A percentile compares a stretch with the other conserved stretches of the same genome.
These are phyloP conservation scores for Burhinus bistriatus DNA, from an alignment of 2,113 vertebrate species.

Conservation along the genomic window DNA sequence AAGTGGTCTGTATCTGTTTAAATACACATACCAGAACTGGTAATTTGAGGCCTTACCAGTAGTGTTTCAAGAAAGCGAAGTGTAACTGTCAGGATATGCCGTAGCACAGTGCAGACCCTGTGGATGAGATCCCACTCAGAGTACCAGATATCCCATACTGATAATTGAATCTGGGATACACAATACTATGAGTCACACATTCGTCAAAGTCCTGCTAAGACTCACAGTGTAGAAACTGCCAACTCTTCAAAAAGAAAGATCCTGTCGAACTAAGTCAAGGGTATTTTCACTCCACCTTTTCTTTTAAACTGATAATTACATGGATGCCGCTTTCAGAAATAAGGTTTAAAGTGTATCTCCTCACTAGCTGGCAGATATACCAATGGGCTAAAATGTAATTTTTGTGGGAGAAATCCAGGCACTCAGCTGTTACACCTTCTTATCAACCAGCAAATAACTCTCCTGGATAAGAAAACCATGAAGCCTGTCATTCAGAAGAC, in stretches of 20 bases:
- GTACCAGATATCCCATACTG: not conserved
- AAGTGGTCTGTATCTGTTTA: not conserved
- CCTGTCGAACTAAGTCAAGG: not conserved
- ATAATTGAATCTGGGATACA: not conserved
- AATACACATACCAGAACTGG: not conserved
- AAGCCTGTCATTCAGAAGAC: not conserved
- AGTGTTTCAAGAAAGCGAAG: not conserved
- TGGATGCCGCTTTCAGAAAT: not conserved
- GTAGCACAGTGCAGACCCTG: rapidly evolving
- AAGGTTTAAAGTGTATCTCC: not conserved
- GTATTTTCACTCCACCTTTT: not conserved
- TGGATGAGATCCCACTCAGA: not conserved
- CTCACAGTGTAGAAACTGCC: not conserved
- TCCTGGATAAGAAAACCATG: not conserved
- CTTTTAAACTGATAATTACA: not conserved
- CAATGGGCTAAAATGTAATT: not conserved
- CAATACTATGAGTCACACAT: not conserved
- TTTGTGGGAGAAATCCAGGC: not conserved
- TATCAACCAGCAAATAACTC: not conserved
- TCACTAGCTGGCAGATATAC: not conserved
- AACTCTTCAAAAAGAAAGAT: not conserved
- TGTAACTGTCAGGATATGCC: not conserved
- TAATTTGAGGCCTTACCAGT: not conserved
- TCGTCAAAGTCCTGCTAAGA: not conserved
- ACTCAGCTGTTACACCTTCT: not conserved